Conservation (phyloP, 2,113 vertebrate species). For the Actinemys pallida region DNA sequence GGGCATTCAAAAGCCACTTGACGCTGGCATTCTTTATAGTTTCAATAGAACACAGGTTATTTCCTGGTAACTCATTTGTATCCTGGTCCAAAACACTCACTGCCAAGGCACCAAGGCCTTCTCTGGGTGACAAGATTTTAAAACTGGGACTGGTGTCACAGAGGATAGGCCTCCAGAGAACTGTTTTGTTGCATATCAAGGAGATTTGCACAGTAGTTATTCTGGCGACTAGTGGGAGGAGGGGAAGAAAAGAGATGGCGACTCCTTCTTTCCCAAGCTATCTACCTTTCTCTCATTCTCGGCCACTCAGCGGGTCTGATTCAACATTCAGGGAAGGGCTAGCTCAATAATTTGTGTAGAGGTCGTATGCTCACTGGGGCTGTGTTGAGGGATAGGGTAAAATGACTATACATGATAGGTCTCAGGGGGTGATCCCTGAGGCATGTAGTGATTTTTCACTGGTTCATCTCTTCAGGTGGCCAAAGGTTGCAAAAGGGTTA, state of each 20-base stretch:
- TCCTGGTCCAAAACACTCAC: not conserved
- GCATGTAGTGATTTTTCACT: not conserved
- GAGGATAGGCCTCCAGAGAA: not conserved
- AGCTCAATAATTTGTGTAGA: not conserved
- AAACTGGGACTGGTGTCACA: not conserved
- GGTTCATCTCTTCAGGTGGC: not conserved
- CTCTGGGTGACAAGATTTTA: not conserved
- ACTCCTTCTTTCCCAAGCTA: not conserved
- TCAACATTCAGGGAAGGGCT: not conserved
- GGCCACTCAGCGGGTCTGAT: not conserved
- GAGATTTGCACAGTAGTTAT: not conserved
- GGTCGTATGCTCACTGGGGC: fast-evolving
- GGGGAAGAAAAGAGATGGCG: not conserved
- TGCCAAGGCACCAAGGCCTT: not conserved
- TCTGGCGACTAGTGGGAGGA: not conserved
- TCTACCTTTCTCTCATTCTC: not conserved
- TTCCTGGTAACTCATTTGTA: too few species aligned
- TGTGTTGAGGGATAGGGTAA: not conserved
- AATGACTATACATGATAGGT: not conserved
- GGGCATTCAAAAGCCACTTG: not conserved
- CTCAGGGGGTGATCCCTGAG: not conserved
- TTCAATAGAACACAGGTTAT: not conserved
- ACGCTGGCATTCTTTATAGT: not conserved
- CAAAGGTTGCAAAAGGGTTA: not conserved
- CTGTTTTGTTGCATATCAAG: not conserved